These are phyloP conservation scores for Gymnoscopelus microlampas DNA, from an alignment of 2,797 vertebrate species.

Conservation along the genomic window DNA sequence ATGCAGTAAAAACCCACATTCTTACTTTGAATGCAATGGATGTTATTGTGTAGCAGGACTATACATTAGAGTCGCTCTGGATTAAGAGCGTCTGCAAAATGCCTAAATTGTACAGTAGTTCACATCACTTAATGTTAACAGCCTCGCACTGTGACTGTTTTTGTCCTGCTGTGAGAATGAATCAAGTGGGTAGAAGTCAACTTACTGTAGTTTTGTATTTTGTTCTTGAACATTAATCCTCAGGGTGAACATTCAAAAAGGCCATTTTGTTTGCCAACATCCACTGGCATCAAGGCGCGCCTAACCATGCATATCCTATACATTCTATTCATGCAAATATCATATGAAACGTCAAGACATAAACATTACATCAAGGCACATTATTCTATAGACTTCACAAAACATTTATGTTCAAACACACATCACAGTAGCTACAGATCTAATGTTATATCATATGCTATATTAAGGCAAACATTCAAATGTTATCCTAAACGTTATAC, in stretches of 20 bases:
- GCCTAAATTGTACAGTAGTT: too few species aligned
- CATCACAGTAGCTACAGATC: slow-evolving; percentile 60
- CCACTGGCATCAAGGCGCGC: slow-evolving; percentile 46
- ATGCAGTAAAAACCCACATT: too few species aligned
- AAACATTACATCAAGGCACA: slow-evolving; percentile 28
- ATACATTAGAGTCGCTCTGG: too few species aligned
- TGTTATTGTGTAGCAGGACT: too few species aligned
- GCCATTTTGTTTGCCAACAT: slow-evolving; percentile 47
- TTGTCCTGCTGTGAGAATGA: too few species aligned
- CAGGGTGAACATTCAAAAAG: slow-evolving; percentile 52
- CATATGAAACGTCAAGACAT: slow-evolving; percentile 20
- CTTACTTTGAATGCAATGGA: too few species aligned
- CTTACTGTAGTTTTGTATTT: background rate
- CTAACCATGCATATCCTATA: background rate
- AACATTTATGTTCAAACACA: slow-evolving; percentile 63
- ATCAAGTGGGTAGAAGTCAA: too few species aligned
- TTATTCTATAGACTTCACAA: slow-evolving; percentile 27
- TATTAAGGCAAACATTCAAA: slow-evolving; percentile 37
- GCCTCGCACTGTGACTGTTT: too few species aligned
- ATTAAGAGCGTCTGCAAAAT: too few species aligned
- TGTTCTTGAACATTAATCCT: slow-evolving; percentile 9
- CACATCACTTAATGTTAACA: too few species aligned
- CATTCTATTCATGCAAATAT: slow-evolving; percentile 21
- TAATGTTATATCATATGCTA: slow-evolving; percentile 37
- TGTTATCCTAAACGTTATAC: slow-evolving; percentile 32